Conservation (phyloP, 2,797 vertebrate genomes). For the Lepidocolaptes lacrymiger region DNA sequence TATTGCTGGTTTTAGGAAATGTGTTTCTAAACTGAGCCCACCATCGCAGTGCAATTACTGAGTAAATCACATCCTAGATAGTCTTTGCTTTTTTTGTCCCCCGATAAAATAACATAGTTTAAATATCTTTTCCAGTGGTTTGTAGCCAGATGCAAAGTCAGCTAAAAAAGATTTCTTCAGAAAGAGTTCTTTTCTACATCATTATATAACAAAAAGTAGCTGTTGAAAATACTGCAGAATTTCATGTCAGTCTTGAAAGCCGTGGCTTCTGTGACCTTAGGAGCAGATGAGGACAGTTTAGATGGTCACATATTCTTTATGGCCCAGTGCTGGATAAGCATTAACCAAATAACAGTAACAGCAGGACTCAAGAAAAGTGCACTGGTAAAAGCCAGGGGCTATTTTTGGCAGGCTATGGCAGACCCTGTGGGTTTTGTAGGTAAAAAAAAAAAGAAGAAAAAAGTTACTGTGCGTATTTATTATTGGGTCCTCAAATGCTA, state of each 20-base stretch:
- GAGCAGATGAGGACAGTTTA: neutral
- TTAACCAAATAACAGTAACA: neutral
- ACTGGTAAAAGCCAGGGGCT: neutral
- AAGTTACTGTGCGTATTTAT: neutral
- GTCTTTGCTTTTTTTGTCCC: constrained; percentile 2
- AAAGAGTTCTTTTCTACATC: constrained; percentile 39
- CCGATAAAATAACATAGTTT: constrained; percentile 43
- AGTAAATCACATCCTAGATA: constrained; percentile 52
- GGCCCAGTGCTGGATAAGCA: neutral
- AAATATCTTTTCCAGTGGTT: constrained; percentile 59
- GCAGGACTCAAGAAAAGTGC: neutral
- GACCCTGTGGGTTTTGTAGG: neutral
- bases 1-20: constrained; percentile 43
- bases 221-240: neutral
- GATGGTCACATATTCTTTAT: neutral
- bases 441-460: too few relatives aligned
- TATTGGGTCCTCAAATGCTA: neutral
- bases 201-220: constrained; percentile 26
- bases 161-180: constrained; percentile 34
- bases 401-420: neutral
- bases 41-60: constrained; percentile 45
- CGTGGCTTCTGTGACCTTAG: neutral
- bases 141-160: constrained; percentile 59
- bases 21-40: constrained; percentile 49
- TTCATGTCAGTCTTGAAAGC: neutral